Conservation (phyloP, 1,140 invertebrate genomes). For the Pseudoatta argentina region DNA sequence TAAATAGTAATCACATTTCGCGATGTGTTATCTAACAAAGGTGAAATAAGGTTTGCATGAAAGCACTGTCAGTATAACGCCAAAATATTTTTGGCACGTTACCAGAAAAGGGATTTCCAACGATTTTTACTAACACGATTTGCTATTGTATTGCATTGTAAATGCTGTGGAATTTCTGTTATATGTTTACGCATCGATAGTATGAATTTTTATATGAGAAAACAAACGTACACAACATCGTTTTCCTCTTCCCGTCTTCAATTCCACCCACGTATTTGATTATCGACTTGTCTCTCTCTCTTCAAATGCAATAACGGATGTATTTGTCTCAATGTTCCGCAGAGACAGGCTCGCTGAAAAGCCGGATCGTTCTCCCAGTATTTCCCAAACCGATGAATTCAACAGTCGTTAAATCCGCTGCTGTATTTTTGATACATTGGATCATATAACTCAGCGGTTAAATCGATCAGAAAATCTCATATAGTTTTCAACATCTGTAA, state of each 20-base stretch:
- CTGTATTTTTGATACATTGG: constrained; percentile 27
- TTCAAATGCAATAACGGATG: constrained; percentile 37
- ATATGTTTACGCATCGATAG: constrained; percentile 17
- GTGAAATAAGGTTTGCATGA: constrained; percentile 24
- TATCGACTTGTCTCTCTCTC: constrained; percentile 54
- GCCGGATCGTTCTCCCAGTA: neutral
- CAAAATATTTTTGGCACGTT: constrained; percentile 30
- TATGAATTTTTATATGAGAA: constrained; percentile 50
- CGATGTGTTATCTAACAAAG: constrained; percentile 13
- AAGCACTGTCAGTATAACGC: constrained; percentile 26
- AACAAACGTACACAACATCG: constrained; percentile 12
- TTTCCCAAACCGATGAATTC: constrained; percentile 44
- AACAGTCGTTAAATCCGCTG: constrained; percentile 26
- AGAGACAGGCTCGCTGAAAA: constrained; percentile 21
- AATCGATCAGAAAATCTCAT: constrained; percentile 28
- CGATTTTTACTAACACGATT: constrained; percentile 30
- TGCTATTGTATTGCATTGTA: neutral
- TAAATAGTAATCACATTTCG: constrained; percentile 13
- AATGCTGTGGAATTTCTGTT: constrained; percentile 13
- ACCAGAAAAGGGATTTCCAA: constrained; percentile 5
- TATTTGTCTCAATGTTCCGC: constrained; percentile 31
- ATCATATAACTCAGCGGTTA: constrained; percentile 32
- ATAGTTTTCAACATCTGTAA: neutral
- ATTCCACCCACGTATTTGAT: constrained; percentile 59
- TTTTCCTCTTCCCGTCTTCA: constrained; percentile 21